Percentiles rank a stretch among this genome's conserved stretches.
Conservation (phyloP, 2,888 invertebrate species). For the Perizoma flavofasciatum region DNA sequence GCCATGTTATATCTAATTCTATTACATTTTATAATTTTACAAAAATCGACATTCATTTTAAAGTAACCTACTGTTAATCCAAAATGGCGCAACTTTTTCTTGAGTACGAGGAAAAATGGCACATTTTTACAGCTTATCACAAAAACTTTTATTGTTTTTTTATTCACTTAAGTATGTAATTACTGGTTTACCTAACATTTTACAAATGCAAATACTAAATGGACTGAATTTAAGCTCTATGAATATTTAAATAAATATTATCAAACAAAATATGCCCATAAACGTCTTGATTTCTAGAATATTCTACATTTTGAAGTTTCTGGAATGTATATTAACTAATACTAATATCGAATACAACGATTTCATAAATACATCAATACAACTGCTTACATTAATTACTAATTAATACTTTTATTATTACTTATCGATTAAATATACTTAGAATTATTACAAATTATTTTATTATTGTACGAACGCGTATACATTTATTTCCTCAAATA, state of each 20-base stretch:
- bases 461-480: constrained; percentile 82
- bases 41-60: neutral
- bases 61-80: neutral
- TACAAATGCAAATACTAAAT: constrained; percentile 39
- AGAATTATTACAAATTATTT: constrained; percentile 61
- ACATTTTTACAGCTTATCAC: constrained; percentile 28
- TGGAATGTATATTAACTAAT: constrained; percentile 51
- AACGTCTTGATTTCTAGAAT: constrained; percentile 21
- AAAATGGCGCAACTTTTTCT: constrained; percentile 4
- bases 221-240: constrained; percentile 40
- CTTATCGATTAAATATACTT: constrained; percentile 76
- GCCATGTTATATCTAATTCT: constrained; percentile 7
- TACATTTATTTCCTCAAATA: constrained; percentile 78
- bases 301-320: constrained; percentile 41
- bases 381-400: constrained; percentile 55
- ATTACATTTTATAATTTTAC: no score
- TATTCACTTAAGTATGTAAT: constrained; percentile 8
- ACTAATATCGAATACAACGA: constrained; percentile 40
- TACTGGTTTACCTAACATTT: constrained; percentile 26
- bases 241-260: constrained; percentile 18
- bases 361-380: constrained; percentile 59
- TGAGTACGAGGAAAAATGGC: constrained; percentile 18
- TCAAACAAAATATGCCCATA: constrained; percentile 29
- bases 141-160: constrained; percentile 18
- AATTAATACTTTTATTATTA: constrained; percentile 60